Evolutionary conservation across 2,888 invertebrate species (phyloP), one percentile per base, ranked within the genome.

Genomic region (Perizoma flavofasciatum): DNA sequence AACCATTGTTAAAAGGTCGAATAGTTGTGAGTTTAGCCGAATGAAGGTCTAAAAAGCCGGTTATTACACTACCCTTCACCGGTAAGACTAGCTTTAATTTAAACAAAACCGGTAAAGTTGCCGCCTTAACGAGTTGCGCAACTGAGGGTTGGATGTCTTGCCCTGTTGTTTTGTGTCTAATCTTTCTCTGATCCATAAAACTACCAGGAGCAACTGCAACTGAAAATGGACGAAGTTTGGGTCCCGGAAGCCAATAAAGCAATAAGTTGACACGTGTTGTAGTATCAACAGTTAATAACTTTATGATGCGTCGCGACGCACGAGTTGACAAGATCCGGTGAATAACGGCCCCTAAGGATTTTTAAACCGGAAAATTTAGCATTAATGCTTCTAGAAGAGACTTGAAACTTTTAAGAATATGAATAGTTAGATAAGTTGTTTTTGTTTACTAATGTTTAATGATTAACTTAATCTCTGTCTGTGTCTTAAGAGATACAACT

Each of bases 21-120:
- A n/a, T n/a, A 22, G 22, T 22, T 22, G 22, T 22, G 22, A 22
- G 22, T 22, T 33, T 32, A 55, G 56, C 39, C 61, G 61, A 43
- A 11, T 33, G 49, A 46, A 37, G 32, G 11, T 7, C 0, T 6
- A 5, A 46, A 48, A 63, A 41, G 44, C 60, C 52, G 52, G 51
- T 47, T 37, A 43, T 41, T 5, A 35, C 37, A 8, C 57, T 22
- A 48, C 58, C 48, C 62, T 51, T 46, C 47, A 32, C 11, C 37
- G 10, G 6, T 43, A 51, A 68, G 74, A 70, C 71, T 68, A 70
- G 71, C 72, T 74, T 78, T 78, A 79, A 79, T 80, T 80, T 79
- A 77, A 79, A 82, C 82, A 80, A 77, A 78, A 75, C 77, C 70
- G 72, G 73, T 78, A 79, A 81, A 82, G 74, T 81, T 76, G 61